Evolutionary conservation across 2,113 vertebrate species (phyloP), one percentile per base, ranked within the genome.

Genomic region (Halcyon malimbica): DNA sequence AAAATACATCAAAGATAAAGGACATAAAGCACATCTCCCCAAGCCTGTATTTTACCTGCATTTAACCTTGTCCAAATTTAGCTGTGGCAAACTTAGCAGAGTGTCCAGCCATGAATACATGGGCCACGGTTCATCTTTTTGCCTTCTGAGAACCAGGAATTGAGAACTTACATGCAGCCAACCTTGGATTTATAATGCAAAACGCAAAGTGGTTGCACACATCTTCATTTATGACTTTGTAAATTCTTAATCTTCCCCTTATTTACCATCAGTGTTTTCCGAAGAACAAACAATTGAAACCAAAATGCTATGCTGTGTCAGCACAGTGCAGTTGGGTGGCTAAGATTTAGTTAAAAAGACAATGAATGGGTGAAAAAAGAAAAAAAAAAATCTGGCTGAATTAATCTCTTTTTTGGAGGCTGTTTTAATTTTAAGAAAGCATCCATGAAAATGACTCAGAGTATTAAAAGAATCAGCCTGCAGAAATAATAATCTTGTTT

Each of bases 401-500:
- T 74, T 63, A n/a, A 46, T 41, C 26, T 65, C 41, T 31, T 26
- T 68, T 13, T 33, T 29, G 11, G 20, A 16, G 23, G 41, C 80
- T 87, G 48, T 28, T 76, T 89, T 64, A 82, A 79, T 62, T 64
- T 86, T 76, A 83, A 82, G 21, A 89, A 81, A 82, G 35, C 26
- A 76, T 68, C 74, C 84, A 57, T 44, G 59, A 91, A 94, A 90
- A 86, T 29, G 74, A 35, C 88, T 84, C 42, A 73, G 81, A 78
- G 42, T 71, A 93, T 89, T 63, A 77, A 94, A 94, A 92, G 69
- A 87, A 73, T 57, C 78, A 82, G 95, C 33, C 80, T 94, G 91
- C 65, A 95, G 83, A 95, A 94, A 95, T 92, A 96, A 93, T 93
- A 94, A 95, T 93, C 90, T 68, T 50, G 74, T 65, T 95, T 92